Percentiles rank a stretch among this genome's conserved stretches.
Evolutionary conservation across 2,113 vertebrate genomes (phyloP).

Genomic region (Pituophis catenifer): DNA sequence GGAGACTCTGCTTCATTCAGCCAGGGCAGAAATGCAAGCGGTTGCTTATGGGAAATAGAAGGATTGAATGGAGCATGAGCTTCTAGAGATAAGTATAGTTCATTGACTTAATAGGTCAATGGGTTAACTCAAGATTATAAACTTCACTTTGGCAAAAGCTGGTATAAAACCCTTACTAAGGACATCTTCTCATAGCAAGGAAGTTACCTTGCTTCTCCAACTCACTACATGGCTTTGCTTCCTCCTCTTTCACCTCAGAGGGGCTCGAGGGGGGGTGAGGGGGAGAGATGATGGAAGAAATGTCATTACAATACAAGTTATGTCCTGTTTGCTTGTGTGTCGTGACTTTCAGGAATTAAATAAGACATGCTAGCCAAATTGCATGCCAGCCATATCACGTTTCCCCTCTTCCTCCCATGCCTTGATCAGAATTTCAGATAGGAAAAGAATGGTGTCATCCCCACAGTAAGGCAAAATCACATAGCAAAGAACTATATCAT

Average conservation of each 20-base stretch:
- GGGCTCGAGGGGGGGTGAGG: rapidly evolving
- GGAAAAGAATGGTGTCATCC: background rate
- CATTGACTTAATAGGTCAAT: background rate
- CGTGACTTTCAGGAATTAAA: background rate
- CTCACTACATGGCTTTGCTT: background rate
- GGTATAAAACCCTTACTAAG: background rate
- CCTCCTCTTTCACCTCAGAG: background rate
- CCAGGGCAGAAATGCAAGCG: background rate
- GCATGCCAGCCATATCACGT: background rate
- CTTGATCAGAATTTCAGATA: background rate
- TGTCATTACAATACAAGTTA: background rate
- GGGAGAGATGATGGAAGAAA: background rate
- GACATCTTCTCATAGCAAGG: background rate
- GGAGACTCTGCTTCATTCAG: background rate
- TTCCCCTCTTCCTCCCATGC: background rate
- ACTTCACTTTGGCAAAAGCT: background rate
- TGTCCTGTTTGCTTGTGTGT: background rate
- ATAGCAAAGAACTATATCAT: background rate
- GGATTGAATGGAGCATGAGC: background rate
- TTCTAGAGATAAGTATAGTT: background rate
- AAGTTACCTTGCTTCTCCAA: background rate
- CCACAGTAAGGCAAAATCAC: background rate
- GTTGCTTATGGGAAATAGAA: background rate
- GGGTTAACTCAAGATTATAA: background rate
- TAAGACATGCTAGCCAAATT: background rate